Evolutionary conservation across 2,113 vertebrate species (phyloP), one percentile per base, ranked within the genome.

Genomic region (Ageneiosus marmoratus): DNA sequence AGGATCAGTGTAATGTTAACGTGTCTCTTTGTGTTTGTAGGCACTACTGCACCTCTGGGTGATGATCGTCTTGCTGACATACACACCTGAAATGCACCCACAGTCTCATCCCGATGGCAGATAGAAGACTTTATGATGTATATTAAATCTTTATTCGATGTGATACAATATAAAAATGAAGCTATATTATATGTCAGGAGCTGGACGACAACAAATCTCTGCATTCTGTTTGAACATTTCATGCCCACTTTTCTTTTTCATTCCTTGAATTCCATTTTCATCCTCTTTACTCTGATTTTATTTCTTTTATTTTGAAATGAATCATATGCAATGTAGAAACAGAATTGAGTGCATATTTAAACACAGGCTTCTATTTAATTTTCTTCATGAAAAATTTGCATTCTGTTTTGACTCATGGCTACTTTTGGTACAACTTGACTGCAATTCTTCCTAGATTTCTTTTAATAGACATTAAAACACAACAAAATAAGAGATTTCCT

Each of bases 31-130:
- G 13, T 85, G 18, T 87, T 78, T 77, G 5, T 83, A 99, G 98
- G 97, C 93, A 0, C 86, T 97, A 24, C 95, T 99, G 83, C 98
- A 99, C 83, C 93, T 99, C 70, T 99, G 98, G 98, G 98, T 99
- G 85, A 99, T 99, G 98, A 93, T 99, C 75, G 98, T 99, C 44
- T 95, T 99, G 4, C 92, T 99, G 88, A 99, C 98, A 0, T 99
- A 99, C 76, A 96, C 96, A 22, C 98, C 98, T 77, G 97, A 99
- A 92, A 98, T 98, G 95, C 98, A 99, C 88, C 67, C 94, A 87
- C 1, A 92, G 91, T 58, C 88, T 29, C 76, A 89, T 13, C 97
- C 97, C 4, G 91, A 86, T 16, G 95, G 97, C 86, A 95, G 94
- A 88, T 94, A 92, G 85, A 89, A 85, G 78, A 75, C 75, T 63